Percentiles rank a stretch among this genome's conserved stretches.
Evolutionary conservation across 53 echinoderm and acorn worm genomes (phyloP).

Genomic region (Patiria pectinifera): DNA sequence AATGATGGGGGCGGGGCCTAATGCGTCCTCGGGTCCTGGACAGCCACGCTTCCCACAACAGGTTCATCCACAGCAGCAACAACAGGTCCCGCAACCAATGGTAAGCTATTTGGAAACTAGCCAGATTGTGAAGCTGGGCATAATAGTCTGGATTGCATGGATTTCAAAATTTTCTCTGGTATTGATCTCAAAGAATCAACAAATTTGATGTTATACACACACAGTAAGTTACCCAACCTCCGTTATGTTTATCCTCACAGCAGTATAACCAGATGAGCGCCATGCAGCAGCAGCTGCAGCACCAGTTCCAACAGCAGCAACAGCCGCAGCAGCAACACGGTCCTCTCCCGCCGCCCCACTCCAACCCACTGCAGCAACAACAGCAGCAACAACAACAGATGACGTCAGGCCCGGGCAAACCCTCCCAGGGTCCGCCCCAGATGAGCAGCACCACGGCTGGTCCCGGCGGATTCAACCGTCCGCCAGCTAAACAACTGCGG

Average conservation of each 20-base stretch:
- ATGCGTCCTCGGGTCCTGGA: conserved; percentile 15
- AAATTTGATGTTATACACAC: no score
- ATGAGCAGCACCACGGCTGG: conserved; percentile 19
- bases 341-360: conserved; percentile 41
- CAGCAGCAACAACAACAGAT: conserved; percentile 35
- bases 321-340: conserved; percentile 29
- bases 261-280: conserved; percentile 70
- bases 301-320: conserved; percentile 44
- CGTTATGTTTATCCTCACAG: conserved; percentile 15
- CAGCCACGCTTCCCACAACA: conserved; percentile 63
- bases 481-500: conserved; percentile 58
- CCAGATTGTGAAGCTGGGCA: not conserved
- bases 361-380: conserved; percentile 42
- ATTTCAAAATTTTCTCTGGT: not conserved
- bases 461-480: conserved; percentile 30
- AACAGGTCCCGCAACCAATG: conserved; percentile 54
- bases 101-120: conserved; percentile 14
- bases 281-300: conserved; percentile 73
- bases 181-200: not conserved
- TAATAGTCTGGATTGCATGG: not conserved
- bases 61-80: conserved; percentile 54
- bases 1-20: conserved; percentile 54
- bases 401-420: conserved; percentile 16
- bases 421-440: not conserved
- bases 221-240: not conserved